These are phyloP conservation scores for Teleogryllus occipitalis DNA, from an alignment of 1,140 invertebrate species.

Conservation along the genomic window DNA sequence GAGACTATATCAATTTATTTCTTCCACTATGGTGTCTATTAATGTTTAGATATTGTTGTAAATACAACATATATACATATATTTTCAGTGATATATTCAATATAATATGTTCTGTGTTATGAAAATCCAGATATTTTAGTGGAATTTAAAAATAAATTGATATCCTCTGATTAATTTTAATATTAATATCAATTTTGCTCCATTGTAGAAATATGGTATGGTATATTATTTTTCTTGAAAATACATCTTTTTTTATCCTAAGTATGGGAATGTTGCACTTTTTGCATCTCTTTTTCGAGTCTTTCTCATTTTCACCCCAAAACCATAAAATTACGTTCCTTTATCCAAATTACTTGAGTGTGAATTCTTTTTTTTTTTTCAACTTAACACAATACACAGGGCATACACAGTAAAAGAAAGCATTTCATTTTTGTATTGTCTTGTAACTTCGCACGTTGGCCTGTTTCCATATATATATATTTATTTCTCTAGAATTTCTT, in stretches of 20 bases:
- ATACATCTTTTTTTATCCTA: constrained; percentile 2
- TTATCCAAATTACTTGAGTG: neutral
- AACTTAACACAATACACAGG: neutral
- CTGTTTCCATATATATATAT: neutral
- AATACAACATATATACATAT: neutral
- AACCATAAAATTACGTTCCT: neutral
- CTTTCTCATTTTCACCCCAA: neutral
- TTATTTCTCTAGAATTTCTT: neutral
- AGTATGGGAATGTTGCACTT: neutral
- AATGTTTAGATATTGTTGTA: neutral
- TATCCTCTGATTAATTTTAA: constrained; percentile 6
- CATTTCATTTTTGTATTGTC: neutral
- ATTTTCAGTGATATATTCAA: neutral
- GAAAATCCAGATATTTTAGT: neutral
- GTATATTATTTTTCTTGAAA: constrained; percentile 6
- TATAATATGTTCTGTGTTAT: neutral
- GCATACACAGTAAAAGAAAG: neutral
- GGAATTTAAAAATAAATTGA: neutral
- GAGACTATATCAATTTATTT: neutral
- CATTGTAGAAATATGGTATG: constrained; percentile 5
- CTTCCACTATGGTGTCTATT: neutral
- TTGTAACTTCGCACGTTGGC: neutral
- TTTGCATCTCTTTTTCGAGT: neutral
- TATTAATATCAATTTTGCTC: constrained; percentile 2
- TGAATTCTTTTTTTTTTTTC: neutral